Conservation (phyloP, 2,888 invertebrate species). For the Nemotelus pantherinus region DNA sequence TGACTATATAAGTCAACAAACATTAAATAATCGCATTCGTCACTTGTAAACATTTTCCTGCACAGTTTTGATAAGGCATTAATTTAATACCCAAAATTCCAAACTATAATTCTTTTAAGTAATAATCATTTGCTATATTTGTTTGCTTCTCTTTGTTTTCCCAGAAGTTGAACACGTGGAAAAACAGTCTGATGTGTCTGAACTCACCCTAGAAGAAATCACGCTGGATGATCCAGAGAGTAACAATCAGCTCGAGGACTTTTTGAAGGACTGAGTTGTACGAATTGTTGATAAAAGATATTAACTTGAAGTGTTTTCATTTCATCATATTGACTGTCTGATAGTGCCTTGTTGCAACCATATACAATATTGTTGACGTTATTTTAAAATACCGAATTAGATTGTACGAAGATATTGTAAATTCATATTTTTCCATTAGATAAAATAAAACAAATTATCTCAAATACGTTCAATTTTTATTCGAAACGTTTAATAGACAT, state of each 20-base stretch:
- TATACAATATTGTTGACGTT: conserved; percentile 17
- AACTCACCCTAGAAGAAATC: conserved; percentile 71
- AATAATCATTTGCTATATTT: no score
- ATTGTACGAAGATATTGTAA: conserved; percentile 5
- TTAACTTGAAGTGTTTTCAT: neutral
- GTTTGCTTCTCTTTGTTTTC: neutral
- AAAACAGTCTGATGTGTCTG: conserved; percentile 56
- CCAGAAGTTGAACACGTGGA: conserved; percentile 48
- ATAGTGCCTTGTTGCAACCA: conserved; percentile 6
- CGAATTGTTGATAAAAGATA: neutral
- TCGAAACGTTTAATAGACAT: conserved; percentile 37
- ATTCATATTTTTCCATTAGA: conserved; percentile 14
- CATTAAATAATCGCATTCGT: no score
- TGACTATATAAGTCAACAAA: no score
- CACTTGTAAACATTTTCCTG: no score
- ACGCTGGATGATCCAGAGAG: conserved; percentile 71
- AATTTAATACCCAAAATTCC: no score
- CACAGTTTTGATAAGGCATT: no score
- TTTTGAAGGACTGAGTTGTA: conserved; percentile 66
- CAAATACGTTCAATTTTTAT: conserved; percentile 31
- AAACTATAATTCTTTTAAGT: no score
- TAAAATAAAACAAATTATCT: neutral
- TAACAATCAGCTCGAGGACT: conserved; percentile 70
- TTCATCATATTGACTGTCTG: neutral
- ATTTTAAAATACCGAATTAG: neutral